Percentiles rank a stretch among this genome's conserved stretches.
phyloP scores from a whole-genome alignment of 92 coral and sea anemone genomes.

The Chrysogorgia sp. region DNA sequence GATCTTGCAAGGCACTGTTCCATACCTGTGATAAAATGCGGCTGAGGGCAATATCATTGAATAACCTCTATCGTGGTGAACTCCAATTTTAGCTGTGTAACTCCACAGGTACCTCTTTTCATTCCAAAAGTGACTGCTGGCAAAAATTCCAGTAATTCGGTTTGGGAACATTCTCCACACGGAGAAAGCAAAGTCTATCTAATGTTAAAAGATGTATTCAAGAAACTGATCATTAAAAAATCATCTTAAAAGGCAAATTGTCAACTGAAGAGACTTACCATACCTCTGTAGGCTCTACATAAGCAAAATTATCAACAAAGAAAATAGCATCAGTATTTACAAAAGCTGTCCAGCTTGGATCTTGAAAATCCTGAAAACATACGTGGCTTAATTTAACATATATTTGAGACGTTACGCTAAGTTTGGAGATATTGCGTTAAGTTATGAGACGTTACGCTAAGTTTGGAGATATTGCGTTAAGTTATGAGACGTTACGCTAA shows the following conservation, averaged over 20 bases:
- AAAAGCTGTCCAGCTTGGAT: neutral
- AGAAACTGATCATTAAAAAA: neutral
- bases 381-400: no score
- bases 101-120: slow-evolving; percentile 69
- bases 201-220: neutral
- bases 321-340: slow-evolving; percentile 83
- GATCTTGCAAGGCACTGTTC: no score
- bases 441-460: no score
- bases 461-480: no score
- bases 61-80: slow-evolving; percentile 51
- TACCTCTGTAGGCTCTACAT: slow-evolving; percentile 82
- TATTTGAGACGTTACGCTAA: no score
- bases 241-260: neutral
- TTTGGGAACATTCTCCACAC: slow-evolving; percentile 85
- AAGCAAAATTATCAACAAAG: slow-evolving; percentile 80
- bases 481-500: no score
- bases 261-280: neutral
- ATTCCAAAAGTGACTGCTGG: slow-evolving; percentile 67
- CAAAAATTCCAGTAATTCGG: slow-evolving; percentile 84
- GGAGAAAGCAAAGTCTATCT: slow-evolving; percentile 83
- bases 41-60: slow-evolving; percentile 79
- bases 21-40: slow-evolving; percentile 89
- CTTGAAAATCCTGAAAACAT: neutral
- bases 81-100: slow-evolving; percentile 59
- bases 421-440: no score